Evolutionary conservation across 35 echinoderm and acorn worm species (phyloP), one percentile per base, ranked within the genome.

Genomic region (Ophioderma brevispina): DNA sequence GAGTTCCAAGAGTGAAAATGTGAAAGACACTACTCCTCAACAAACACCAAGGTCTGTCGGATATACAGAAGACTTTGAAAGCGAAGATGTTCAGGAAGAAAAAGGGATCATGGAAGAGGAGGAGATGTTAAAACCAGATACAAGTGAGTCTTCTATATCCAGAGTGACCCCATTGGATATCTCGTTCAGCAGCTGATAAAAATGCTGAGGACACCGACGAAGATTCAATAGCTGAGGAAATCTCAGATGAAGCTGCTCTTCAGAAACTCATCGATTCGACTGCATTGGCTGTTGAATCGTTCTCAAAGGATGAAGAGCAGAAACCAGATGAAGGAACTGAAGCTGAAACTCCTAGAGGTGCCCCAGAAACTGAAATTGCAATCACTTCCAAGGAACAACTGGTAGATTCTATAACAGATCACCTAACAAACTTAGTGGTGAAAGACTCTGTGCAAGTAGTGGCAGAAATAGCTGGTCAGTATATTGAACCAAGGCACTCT

Each of bases 271-370:
- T 99, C 85, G 92, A 75, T 52, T 84, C 87, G 37, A 85, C 97
- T 40, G 97, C 97, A 76, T 87, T 85, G 40, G 97, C 97, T 17
- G 97, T 99, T 64, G 97, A 99, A 78, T 95, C 97, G 17, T 99
- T 99, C 86, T 92, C 89, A 11, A 38, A 82, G 28, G 87, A 90
- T 64, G 92, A 90, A 81, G 64, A 41, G 34, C 34, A 37, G 23
- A 76, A 84, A 37, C 36, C 64, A 19, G 92, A 94, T 37, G 83
- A 35, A 3, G 95, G 88, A 33, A 46, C 78, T 8, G 83, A 84
- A 36, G 38, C 80, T 21, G 92, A 91, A 38, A 94, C 95, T 1
- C 91, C 92, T 8, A 38, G 92, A 38, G 91, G 91, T 37, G 76
- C 95, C 43, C 95, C 88, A 78, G 87, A 90, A 64, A 80, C 64